A percentile compares a stretch with the other conserved stretches of the same genome.
Evolutionary conservation across 2,888 invertebrate species (phyloP).

Genomic region (Odontothrips loti): DNA sequence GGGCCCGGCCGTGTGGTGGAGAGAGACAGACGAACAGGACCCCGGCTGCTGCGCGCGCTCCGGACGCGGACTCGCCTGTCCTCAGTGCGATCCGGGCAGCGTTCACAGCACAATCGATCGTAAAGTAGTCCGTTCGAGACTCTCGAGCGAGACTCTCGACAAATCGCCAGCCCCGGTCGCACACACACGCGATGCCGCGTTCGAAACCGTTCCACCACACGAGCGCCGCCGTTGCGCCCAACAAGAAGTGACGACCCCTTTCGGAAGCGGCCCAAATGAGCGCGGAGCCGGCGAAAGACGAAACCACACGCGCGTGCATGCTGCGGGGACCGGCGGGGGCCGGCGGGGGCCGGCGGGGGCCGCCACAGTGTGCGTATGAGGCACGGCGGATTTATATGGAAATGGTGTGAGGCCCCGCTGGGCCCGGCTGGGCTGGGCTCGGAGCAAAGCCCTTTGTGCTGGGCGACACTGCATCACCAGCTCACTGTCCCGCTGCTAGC

Average conservation of each 20-base stretch:
- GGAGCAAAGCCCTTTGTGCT: too few species aligned
- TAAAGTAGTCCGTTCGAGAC: constrained; percentile 5
- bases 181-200: not conserved
- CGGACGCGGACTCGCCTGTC: too few species aligned
- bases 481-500: too few species aligned
- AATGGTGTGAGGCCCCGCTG: not conserved
- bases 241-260: not conserved
- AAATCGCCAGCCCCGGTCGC: constrained; percentile 14
- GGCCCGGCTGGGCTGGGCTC: not conserved
- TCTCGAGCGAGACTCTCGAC: constrained; percentile 12
- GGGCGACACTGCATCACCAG: too few species aligned
- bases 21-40: not conserved
- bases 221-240: not conserved
- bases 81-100: too few species aligned
- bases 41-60: too few species aligned
- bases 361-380: not conserved
- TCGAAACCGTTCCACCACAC: not conserved
- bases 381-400: not conserved
- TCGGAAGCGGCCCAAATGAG: not conserved
- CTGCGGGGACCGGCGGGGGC: not conserved
- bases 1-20: not conserved
- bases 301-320: not conserved
- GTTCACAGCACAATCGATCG: constrained; percentile 15
- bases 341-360: not conserved
- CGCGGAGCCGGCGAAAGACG: not conserved